Evolutionary conservation across 35 echinoderm and acorn worm species (phyloP).

Genomic region (Stichopus chloronotus): DNA sequence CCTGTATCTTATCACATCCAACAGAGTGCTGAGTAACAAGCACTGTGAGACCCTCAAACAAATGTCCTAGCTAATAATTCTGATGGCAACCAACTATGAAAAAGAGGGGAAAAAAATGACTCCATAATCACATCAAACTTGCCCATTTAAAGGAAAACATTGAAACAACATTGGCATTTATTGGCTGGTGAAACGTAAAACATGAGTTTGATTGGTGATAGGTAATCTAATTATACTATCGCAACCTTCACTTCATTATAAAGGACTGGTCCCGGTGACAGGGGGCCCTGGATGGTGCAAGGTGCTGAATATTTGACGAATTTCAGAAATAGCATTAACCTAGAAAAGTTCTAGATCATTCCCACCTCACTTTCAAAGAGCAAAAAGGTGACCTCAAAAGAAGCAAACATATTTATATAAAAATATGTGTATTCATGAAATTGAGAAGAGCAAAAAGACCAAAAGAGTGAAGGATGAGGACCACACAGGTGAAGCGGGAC

Average conservation of each 20-base stretch:
- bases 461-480: no score
- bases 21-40: neutral
- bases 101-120: neutral
- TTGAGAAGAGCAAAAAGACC: no score
- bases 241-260: neutral
- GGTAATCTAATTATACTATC: neutral
- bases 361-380: no score
- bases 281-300: no score
- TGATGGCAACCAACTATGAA: slow-evolving; percentile 23
- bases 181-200: neutral
- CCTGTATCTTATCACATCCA: slow-evolving; percentile 29
- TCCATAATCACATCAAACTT: neutral
- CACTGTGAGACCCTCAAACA: slow-evolving; percentile 31
- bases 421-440: no score
- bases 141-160: neutral
- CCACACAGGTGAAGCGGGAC: no score
- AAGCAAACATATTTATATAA: no score
- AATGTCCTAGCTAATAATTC: slow-evolving; percentile 28
- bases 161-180: neutral
- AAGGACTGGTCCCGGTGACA: neutral
- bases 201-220: neutral
- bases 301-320: no score
- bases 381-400: no score
- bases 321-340: no score
- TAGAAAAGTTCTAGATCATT: no score